Conservation (phyloP, 2,113 vertebrate genomes). For the Tyrannus savana region DNA sequence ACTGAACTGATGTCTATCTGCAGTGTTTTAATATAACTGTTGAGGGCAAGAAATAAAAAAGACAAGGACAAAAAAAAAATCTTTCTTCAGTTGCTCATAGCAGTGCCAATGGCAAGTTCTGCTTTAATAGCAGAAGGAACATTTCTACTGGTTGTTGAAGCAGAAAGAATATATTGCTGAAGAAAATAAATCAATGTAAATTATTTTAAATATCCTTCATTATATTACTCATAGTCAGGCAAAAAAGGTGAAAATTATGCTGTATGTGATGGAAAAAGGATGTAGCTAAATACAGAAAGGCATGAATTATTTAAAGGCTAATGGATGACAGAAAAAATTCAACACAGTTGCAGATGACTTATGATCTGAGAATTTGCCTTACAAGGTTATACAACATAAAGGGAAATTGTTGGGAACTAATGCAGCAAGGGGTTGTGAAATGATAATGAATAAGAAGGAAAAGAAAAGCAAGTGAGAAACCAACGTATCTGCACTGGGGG, state of each 20-base stretch:
- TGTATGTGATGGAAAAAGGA: neutral
- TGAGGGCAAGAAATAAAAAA: neutral
- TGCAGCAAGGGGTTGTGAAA: neutral
- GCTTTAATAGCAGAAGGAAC: slow-evolving; percentile 1
- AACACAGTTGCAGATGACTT: neutral
- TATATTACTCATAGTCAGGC: neutral
- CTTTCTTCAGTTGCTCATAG: neutral
- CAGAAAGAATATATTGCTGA: slow-evolving; percentile 19
- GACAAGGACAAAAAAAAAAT: neutral
- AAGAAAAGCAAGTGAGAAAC: neutral
- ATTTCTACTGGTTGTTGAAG: neutral
- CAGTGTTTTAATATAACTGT: neutral
- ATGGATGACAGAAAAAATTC: slow-evolving; percentile 14
- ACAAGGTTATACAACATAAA: neutral
- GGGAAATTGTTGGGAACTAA: neutral
- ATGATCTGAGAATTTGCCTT: slow-evolving; percentile 17
- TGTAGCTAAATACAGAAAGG: neutral
- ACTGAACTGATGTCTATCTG: neutral
- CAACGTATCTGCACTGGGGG: neutral
- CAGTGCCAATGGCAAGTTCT: neutral
- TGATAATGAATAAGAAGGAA: neutral
- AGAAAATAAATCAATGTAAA: slow-evolving; percentile 34
- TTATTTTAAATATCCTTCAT: slow-evolving; percentile 19
- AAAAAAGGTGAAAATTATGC: neutral
- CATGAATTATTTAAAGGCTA: slow-evolving; percentile 28